Evolutionary conservation across 2,113 vertebrate genomes (phyloP).

Genomic region (Calyptomena viridis): DNA sequence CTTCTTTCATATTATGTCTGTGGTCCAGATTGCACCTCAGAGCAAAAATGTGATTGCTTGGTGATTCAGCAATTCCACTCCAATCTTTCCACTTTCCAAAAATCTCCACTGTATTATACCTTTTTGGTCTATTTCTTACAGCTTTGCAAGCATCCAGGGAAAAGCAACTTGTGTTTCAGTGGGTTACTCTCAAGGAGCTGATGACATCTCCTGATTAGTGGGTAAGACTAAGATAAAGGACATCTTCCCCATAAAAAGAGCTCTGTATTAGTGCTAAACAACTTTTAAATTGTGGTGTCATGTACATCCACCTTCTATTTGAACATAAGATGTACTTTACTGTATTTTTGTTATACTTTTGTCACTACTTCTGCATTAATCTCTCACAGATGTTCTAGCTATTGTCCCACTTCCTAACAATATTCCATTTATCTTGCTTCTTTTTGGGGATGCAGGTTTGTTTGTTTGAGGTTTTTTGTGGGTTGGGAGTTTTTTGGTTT

Average conservation of each 20-base stretch:
- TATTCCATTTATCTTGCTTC: neutral
- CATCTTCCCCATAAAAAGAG: neutral
- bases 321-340: neutral
- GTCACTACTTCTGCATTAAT: neutral
- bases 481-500: neutral
- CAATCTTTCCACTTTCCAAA: neutral
- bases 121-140: neutral
- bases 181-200: neutral
- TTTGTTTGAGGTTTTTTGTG: too few species aligned
- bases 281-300: neutral
- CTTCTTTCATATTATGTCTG: neutral
- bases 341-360: neutral
- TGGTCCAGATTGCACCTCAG: neutral
- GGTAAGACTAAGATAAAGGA: neutral
- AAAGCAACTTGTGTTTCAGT: neutral
- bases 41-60: neutral
- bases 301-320: neutral
- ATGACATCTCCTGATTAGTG: neutral
- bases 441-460: neutral
- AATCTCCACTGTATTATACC: neutral
- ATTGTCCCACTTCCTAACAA: neutral
- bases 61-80: constrained; percentile 18
- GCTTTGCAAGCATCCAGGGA: neutral
- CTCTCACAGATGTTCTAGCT: neutral
- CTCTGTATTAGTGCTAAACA: neutral